Evolutionary conservation across 2,797 vertebrate species (phyloP).

Genomic region (Prionace glauca): DNA sequence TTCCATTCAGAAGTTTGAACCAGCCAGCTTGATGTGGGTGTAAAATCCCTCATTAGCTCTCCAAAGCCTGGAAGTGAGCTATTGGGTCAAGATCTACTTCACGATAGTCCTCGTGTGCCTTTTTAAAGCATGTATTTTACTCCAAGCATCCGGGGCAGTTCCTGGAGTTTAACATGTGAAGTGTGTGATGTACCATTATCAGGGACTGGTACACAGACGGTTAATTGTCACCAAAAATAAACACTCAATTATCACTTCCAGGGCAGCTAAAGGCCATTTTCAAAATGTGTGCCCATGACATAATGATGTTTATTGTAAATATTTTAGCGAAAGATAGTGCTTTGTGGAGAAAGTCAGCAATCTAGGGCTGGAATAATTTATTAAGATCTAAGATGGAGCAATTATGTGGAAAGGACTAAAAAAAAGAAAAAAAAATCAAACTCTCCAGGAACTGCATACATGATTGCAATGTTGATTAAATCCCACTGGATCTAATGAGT

Average conservation of each 20-base stretch:
- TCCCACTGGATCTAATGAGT: constrained; percentile 99
- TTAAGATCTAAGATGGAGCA: constrained; percentile 77
- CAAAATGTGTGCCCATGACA: constrained; percentile 83
- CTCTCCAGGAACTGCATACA: constrained; percentile 91
- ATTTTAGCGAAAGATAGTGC: constrained; percentile 71
- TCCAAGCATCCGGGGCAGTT: neutral
- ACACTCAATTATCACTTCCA: constrained; percentile 76
- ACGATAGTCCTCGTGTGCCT: neutral
- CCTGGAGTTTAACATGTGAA: neutral
- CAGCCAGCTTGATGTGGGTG: neutral
- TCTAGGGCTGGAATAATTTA: constrained; percentile 71
- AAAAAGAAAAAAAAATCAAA: constrained; percentile 74
- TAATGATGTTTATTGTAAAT: constrained; percentile 87
- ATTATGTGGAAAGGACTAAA: constrained; percentile 78
- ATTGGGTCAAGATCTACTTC: neutral
- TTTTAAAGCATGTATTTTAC: neutral
- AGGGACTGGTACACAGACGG: neutral
- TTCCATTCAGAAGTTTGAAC: neutral
- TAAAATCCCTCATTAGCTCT: neutral
- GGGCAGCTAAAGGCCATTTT: constrained; percentile 81
- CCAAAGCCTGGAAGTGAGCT: neutral
- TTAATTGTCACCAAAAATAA: constrained; percentile 55
- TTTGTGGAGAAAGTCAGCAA: constrained; percentile 67
- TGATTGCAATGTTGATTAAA: constrained; percentile 99
- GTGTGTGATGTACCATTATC: neutral